phyloP scores from a whole-genome alignment of 2,888 invertebrate genomes.

The Loripinus fragilis region DNA sequence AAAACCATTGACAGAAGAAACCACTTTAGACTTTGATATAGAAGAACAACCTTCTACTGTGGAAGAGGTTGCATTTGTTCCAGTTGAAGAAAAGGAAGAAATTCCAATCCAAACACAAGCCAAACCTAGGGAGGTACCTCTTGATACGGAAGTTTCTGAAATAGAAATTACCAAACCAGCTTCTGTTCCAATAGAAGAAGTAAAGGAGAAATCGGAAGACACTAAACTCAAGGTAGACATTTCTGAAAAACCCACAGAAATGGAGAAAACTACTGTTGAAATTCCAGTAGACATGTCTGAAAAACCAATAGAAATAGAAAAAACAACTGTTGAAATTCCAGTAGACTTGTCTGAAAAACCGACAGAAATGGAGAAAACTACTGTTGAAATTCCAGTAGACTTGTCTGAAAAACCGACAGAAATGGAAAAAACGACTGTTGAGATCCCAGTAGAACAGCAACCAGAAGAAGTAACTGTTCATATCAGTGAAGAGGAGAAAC shows the following conservation, averaged over 20 bases:
- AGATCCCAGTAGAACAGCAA: conserved; percentile 40
- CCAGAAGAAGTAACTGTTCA: conserved; percentile 46
- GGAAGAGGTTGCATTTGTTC: conserved; percentile 4
- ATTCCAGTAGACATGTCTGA: conserved; percentile 18
- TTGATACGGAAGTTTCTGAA: conserved; percentile 31
- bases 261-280: conserved; percentile 40
- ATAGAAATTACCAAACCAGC: conserved; percentile 22
- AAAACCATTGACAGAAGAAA: too few species aligned
- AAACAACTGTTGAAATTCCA: conserved; percentile 43
- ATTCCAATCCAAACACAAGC: conserved; percentile 25
- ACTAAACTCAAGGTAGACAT: neutral
- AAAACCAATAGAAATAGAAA: conserved; percentile 40
- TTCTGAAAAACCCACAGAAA: conserved; percentile 21
- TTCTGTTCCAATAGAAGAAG: neutral
- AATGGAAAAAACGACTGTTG: conserved; percentile 35
- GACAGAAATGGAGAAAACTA: conserved; percentile 15
- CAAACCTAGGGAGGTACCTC: neutral
- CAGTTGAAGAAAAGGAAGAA: conserved; percentile 23
- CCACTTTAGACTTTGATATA: neutral
- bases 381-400: conserved; percentile 23
- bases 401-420: conserved; percentile 20
- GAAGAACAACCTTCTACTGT: conserved; percentile 17
- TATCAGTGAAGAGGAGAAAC: conserved; percentile 44
- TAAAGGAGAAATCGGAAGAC: conserved; percentile 2
- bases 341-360: conserved; percentile 32